Conservation (phyloP, 2,113 vertebrate species). For the Ascaphus truei region DNA sequence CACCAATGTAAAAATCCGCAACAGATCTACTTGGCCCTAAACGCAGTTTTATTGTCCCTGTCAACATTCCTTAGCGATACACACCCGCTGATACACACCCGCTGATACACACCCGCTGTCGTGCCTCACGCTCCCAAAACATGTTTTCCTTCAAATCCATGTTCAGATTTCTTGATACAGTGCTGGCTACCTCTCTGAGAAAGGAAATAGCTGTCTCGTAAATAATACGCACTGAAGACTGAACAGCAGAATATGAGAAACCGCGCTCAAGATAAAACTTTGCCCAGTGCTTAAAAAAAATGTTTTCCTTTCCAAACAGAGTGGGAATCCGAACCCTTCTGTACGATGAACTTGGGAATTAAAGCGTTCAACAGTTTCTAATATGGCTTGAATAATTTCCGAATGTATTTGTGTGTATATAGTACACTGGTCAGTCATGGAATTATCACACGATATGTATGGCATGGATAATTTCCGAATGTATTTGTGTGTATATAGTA, state of each 20-base stretch:
- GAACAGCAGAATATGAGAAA: neutral
- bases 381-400: neutral
- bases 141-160: constrained; percentile 37
- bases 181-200: constrained; percentile 29
- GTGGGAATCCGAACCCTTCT: neutral
- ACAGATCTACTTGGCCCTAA: too few relatives aligned
- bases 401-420: neutral
- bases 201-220: constrained; percentile 60
- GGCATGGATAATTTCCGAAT: neutral
- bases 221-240: constrained; percentile 43
- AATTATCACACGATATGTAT: neutral
- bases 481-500: neutral
- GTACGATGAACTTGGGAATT: neutral
- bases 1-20: too few relatives aligned
- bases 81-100: neutral
- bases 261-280: neutral
- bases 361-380: neutral
- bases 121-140: neutral
- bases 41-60: neutral
- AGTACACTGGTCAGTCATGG: neutral
- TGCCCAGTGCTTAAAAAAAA: constrained; percentile 16
- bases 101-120: neutral
- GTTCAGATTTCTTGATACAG: constrained; percentile 29
- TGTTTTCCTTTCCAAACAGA: constrained; percentile 6
- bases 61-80: neutral